Evolutionary conservation across 2,797 vertebrate genomes (phyloP), one percentile per base, ranked within the genome.

Genomic region (Enteromius fasciolatus): DNA sequence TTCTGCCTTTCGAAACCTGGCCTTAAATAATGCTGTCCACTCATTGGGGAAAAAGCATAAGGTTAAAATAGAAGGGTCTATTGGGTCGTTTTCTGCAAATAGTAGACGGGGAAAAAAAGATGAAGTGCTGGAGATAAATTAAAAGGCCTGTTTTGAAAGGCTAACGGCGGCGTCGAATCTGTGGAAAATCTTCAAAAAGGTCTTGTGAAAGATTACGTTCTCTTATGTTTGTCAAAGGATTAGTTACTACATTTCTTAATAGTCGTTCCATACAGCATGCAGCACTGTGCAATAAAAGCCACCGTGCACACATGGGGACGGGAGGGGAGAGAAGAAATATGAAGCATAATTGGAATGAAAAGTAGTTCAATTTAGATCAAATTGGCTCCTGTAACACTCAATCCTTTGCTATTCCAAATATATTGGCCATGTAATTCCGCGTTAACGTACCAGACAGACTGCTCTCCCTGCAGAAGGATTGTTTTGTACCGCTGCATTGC

Each of bases 291-390:
- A 84, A 85, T 73, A 84, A 41, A 78, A 84, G 80, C 57, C 73
- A 74, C 52, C 39, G 59, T 77, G 78, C 66, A 79, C 79, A 74
- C 10, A 67, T 36, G 50, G 81, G n/a, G 41, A 39, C 2, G 28
- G 81, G 76, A 63, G 41, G 50, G 52, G 14, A 50, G 79, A 80
- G 78, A 80, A 77, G 85, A 84, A 76, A 84, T 85, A 80, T 84
- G 63, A 86, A 85, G 80, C 84, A 81, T 86, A 87, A 89, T 88
- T 88, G 87, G 87, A 88, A 87, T 86, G 87, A 90, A 89, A 88
- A 89, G 73, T 86, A 88, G 88, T 84, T 81, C 88, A 88, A 90
- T 89, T 89, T 87, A 86, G 86, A 89, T 86, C 86, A 86, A 87
- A 88, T 87, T 90, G 89, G 82, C 84, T 87, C 61, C 83, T 75